Evolutionary conservation across 2,113 vertebrate species (phyloP).

Genomic region (Hydrolagus affinis): DNA sequence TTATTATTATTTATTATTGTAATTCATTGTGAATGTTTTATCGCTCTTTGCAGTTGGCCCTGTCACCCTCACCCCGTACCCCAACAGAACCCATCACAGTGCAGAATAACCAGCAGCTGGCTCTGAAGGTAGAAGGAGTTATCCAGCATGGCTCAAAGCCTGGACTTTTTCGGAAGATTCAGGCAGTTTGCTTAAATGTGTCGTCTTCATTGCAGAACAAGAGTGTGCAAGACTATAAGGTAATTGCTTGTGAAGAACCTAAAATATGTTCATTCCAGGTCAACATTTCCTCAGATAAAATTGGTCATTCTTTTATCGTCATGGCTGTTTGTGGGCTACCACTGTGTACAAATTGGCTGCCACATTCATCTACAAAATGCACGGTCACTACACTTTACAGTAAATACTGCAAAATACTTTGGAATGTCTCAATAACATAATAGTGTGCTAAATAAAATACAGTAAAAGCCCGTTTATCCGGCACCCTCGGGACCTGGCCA

Average conservation of each 20-base stretch:
- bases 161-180: constrained; percentile 90
- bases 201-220: constrained; percentile 87
- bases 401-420: no score
- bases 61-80: constrained; percentile 86
- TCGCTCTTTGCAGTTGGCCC: constrained; percentile 66
- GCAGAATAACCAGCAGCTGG: constrained; percentile 85
- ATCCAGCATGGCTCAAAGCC: constrained; percentile 89
- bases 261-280: no score
- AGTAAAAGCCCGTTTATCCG: no score
- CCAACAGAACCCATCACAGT: constrained; percentile 85
- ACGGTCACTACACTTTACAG: no score
- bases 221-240: constrained; percentile 80
- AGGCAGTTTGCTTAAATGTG: constrained; percentile 84
- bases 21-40: constrained; percentile 19
- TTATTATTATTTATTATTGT: not conserved
- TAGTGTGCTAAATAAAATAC: no score
- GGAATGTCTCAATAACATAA: not conserved
- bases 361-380: no score
- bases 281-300: no score
- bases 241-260: constrained; percentile 37
- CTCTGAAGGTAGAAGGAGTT: constrained; percentile 91
- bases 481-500: no score
- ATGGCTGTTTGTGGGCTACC: not conserved
- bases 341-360: not conserved
- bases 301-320: not conserved